A percentile compares a stretch with the other conserved stretches of the same genome.
Conservation (phyloP, 2,797 vertebrate species). For the Sandelia bainsii region DNA sequence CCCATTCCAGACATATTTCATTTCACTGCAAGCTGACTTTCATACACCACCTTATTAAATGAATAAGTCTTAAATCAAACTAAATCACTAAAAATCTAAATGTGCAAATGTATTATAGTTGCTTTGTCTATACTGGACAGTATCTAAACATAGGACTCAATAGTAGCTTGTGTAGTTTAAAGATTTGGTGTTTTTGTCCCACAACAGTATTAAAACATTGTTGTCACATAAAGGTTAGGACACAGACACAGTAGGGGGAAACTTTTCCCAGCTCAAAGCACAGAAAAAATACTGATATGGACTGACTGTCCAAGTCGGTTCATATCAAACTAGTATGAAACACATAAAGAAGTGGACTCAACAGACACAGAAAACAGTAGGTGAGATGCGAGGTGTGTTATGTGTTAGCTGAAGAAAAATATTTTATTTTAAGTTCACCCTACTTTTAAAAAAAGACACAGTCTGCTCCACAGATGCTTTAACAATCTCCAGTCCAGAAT, state of each 20-base stretch:
- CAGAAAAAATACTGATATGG: constrained; percentile 64
- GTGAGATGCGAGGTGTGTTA: constrained; percentile 53
- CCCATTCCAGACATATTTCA: neutral
- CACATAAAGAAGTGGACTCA: constrained; percentile 67
- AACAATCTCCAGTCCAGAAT: neutral
- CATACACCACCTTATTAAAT: constrained; percentile 10
- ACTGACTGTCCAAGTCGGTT: constrained; percentile 55
- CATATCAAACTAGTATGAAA: constrained; percentile 70
- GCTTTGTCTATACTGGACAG: neutral
- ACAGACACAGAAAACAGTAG: constrained; percentile 63
- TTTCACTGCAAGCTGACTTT: constrained; percentile 28
- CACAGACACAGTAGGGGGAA: constrained; percentile 58
- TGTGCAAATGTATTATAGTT: neutral
- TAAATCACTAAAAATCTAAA: neutral
- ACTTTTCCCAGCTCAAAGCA: constrained; percentile 39
- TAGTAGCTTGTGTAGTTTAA: neutral
- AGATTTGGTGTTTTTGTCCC: constrained; percentile 62
- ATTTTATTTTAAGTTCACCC: constrained; percentile 3
- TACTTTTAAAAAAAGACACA: neutral
- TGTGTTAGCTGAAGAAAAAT: constrained; percentile 46
- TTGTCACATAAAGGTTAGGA: constrained; percentile 57
- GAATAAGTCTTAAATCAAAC: too few species aligned
- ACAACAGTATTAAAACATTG: constrained; percentile 51
- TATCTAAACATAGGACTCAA: constrained; percentile 1
- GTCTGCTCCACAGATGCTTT: neutral